phyloP scores from a whole-genome alignment of 2,113 vertebrate species.

The Mixornis gularis region DNA sequence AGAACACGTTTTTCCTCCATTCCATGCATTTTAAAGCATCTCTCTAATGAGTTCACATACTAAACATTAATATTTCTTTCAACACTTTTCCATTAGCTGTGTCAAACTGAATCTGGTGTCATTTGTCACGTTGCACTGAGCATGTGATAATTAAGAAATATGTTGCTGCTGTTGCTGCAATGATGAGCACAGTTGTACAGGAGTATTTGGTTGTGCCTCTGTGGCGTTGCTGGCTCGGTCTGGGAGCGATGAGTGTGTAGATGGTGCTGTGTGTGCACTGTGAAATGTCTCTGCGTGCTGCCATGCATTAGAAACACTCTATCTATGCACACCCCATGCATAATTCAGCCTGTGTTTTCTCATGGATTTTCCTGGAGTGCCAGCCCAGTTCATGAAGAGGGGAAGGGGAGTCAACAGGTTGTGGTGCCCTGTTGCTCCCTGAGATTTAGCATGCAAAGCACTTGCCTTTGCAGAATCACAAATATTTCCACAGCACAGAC shows the following conservation, averaged over 20 bases:
- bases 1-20: not conserved
- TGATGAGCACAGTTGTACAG: not conserved
- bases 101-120: not conserved
- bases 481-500: not conserved
- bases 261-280: not conserved
- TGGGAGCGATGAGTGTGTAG: accelerated
- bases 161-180: not conserved
- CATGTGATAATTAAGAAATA: not conserved
- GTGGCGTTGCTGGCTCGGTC: not conserved
- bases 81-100: conserved; percentile 18
- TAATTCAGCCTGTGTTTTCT: not conserved
- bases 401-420: not conserved
- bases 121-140: not conserved
- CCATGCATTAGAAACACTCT: not conserved
- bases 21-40: conserved; percentile 17
- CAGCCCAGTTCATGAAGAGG: not conserved
- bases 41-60: not conserved
- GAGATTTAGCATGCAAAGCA: not conserved
- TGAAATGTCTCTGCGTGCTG: not conserved
- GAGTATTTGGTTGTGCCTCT: not conserved
- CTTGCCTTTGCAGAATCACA: not conserved
- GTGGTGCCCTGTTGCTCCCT: not conserved
- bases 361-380: not conserved
- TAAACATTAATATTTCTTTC: conserved; percentile 1
- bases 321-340: not conserved